These are phyloP conservation scores for Lasaia peninsularis DNA, from an alignment of 1,140 invertebrate genomes.

Conservation along the genomic window DNA sequence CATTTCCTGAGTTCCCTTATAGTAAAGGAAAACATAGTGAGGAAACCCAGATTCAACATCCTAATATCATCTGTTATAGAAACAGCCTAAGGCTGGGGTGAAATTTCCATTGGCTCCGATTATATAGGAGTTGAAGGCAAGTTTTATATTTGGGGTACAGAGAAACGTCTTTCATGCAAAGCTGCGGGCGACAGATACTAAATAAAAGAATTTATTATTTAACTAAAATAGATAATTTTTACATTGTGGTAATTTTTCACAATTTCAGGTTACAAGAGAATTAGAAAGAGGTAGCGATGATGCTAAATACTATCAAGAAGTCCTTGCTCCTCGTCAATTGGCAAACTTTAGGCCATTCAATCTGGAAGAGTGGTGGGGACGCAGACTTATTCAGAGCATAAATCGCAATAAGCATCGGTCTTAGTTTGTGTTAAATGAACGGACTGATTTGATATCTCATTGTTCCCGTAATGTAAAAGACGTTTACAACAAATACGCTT, in stretches of 20 bases:
- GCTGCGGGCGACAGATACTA: too few species aligned
- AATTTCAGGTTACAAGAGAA: constrained; percentile 62
- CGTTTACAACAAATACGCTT: neutral
- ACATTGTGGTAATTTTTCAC: neutral
- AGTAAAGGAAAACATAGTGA: too few species aligned
- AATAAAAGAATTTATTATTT: too few species aligned
- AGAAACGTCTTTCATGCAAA: too few species aligned
- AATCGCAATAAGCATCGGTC: constrained; percentile 69
- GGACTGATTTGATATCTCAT: constrained; percentile 30
- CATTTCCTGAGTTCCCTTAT: too few species aligned
- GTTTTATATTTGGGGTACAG: too few species aligned
- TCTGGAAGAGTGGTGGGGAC: constrained; percentile 65
- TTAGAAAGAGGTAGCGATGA: constrained; percentile 62
- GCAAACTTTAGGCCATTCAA: constrained; percentile 71
- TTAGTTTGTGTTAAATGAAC: constrained; percentile 47
- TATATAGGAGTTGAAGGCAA: too few species aligned
- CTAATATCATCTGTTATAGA: too few species aligned
- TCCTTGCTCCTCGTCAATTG: constrained; percentile 47
- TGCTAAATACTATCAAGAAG: constrained; percentile 62
- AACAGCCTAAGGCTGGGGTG: too few species aligned
- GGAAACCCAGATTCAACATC: too few species aligned
- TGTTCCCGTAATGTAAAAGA: constrained; percentile 18
- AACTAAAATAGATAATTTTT: neutral
- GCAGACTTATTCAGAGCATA: constrained; percentile 58
- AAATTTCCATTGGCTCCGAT: too few species aligned